These are phyloP conservation scores for Anolis sagrei DNA, from an alignment of 2,113 vertebrate genomes.

Conservation along the genomic window DNA sequence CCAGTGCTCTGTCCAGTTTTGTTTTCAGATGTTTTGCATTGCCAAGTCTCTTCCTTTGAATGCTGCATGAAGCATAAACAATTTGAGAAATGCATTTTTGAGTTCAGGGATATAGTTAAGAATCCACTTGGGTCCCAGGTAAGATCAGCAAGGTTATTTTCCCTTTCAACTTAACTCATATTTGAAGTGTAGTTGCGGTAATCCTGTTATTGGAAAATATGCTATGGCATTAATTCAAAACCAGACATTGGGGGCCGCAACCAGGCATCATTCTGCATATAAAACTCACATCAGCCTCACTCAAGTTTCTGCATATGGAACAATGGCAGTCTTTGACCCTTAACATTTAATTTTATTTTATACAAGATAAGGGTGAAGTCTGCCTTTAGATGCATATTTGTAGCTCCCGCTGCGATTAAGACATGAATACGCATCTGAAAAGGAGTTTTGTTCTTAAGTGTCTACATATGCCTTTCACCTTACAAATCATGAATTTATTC, in stretches of 20 bases:
- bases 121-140: conserved; percentile 6
- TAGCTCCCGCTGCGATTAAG: neutral
- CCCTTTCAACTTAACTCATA: conserved; percentile 12
- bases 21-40: conserved; percentile 28
- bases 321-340: neutral
- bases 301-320: conserved; percentile 25
- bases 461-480: neutral
- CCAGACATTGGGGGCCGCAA: neutral
- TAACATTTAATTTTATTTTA: conserved; percentile 39
- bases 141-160: conserved; percentile 43
- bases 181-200: conserved; percentile 32
- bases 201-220: conserved; percentile 39
- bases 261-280: conserved; percentile 9
- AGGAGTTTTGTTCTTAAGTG: conserved; percentile 28
- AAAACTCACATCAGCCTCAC: neutral
- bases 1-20: conserved; percentile 10
- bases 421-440: conserved; percentile 20
- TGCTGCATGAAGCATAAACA: neutral
- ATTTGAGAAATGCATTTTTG: neutral
- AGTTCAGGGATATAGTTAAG: conserved; percentile 35
- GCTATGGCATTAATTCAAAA: conserved; percentile 17
- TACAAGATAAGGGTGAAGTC: neutral
- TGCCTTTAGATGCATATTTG: neutral
- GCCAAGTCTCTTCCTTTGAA: conserved; percentile 10
- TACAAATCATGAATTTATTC: conserved; percentile 38